Base-by-base conservation (phyloP, 2,113 vertebrate genomes). In the Peucedramus taeniatus region DNA sequence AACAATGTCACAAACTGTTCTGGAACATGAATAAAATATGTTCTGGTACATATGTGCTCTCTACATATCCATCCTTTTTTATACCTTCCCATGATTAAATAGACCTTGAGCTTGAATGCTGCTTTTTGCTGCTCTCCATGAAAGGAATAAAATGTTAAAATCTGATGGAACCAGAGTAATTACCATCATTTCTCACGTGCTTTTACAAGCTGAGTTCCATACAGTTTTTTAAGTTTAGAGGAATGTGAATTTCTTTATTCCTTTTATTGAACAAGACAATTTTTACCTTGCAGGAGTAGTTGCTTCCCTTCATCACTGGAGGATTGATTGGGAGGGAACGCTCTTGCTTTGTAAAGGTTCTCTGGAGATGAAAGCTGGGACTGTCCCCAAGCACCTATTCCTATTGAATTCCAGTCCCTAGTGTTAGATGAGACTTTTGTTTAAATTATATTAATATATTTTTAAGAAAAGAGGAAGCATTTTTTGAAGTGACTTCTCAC, bases 401-500 rank as follows among this genome's bases (percentile, higher is more conserved):
- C 47, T 54, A 35, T 4, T 74, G 54, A 94, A 76, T 86, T 83
- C 59, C 70, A 74, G 0, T 69, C 59, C 71, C 84, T 54, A 33
- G 37, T 54, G 84, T 40, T 61, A 59, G 45, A 54, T 74, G 50
- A 59, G 33, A 70, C 45, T 90, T 92, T 74, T 64, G 19, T 68
- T 84, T 47, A 78, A 78, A 82, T 94, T 70, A 47, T 18, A 61
- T 51, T 4, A 81, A 59, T 70, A 40, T 66, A 65, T 88, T 10
- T 77, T 88, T 64, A 1, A 63, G 86, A 78, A 53, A 35, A 40
- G 10, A 75, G 11, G 33, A 83, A 59, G 5, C 0, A 3, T 75
- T 90, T 50, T 96, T 91, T 81, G 39, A 94, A 90, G 80, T 75
- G 82, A 78, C 40, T 87, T 89, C 50, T 69, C 79, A 47, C 60